Conservation (phyloP, 1,140 invertebrate species). For the Caenorhabditis latens region DNA sequence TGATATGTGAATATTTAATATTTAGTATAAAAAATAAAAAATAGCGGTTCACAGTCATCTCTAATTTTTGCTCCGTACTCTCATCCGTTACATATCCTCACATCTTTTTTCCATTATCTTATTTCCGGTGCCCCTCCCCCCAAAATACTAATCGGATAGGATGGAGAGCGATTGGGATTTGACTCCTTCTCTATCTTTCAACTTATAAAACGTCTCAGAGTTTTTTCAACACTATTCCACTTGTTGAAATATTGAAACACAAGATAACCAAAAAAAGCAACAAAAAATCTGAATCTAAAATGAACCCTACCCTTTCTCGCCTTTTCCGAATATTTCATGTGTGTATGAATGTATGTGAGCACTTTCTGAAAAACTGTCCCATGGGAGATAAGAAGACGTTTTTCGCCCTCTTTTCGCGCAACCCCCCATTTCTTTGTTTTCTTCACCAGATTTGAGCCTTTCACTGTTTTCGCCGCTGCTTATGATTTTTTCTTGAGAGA, state of each 20-base stretch:
- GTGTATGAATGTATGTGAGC: constrained; percentile 48
- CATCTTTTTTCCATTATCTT: constrained; percentile 49
- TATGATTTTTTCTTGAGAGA: constrained; percentile 17
- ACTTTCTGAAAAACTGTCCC: constrained; percentile 29
- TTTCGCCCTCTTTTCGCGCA: constrained; percentile 1
- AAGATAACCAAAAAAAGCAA: background rate
- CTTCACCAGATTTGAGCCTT: background rate
- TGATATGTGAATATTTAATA: too few species aligned
- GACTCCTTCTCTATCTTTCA: background rate
- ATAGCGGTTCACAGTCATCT: constrained; percentile 23
- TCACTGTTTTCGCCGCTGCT: background rate
- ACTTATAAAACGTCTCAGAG: background rate
- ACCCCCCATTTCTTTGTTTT: background rate
- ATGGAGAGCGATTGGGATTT: background rate
- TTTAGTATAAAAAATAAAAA: background rate
- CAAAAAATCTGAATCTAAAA: constrained; percentile 2
- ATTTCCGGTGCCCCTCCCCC: constrained; percentile 1
- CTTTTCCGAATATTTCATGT: constrained; percentile 21
- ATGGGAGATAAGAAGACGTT: constrained; percentile 17
- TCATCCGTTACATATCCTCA: background rate
- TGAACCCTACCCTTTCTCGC: constrained; percentile 18
- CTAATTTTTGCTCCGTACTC: constrained; percentile 44
- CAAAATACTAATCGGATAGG: constrained; percentile 32
- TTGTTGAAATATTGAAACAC: background rate
- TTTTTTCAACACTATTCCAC: background rate